Evolutionary conservation across 2,888 invertebrate genomes (phyloP), one percentile per base, ranked within the genome.

Genomic region (Polymixis lichenea): DNA sequence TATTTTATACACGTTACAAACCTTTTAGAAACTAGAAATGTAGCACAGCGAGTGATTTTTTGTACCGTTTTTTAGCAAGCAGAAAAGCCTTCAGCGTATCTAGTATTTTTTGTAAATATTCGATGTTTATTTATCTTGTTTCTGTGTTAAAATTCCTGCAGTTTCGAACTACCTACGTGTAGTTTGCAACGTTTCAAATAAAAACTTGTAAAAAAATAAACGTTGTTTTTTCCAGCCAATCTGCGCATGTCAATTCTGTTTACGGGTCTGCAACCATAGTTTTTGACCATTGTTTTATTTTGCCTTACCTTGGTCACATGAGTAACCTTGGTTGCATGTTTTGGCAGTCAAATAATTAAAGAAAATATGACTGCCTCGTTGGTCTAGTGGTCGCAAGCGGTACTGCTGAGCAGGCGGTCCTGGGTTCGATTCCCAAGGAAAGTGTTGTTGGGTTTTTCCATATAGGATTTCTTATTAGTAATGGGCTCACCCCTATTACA

Each of bases 11-110:
- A 28, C 61, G 68, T 78, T 78, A 66, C 73, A 75, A 86, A 75
- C 67, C 79, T 86, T 87, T 86, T 81, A 83, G 74, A 80, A 75
- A 75, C 75, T 75, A 66, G 46, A 38, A 80, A 83, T 72, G 73
- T 64, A 60, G 77, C 67, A n/a, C 49, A 66, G 70, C 64, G 46
- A 55, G 28, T 68, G 55, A 65, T 79, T 5, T 82, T 83, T 76
- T 64, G 46, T 71, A 58, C 64, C 13, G 58, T 75, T 83, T 85
- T 79, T 79, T 70, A 61, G 74, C 60, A 22, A 64, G 46, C 75
- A 38, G 32, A 64, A 81, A 75, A 67, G 28, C 49, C 72, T 78
- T 46, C 46, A 71, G n/a, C 67, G 28, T 53, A 5, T 22, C 15
- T 17, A 46, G 11, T 11, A 0, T 19, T 55, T 74, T 78, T 77